These are phyloP conservation scores for Falco rusticolus DNA, from an alignment of 2,797 vertebrate genomes.

Conservation along the genomic window DNA sequence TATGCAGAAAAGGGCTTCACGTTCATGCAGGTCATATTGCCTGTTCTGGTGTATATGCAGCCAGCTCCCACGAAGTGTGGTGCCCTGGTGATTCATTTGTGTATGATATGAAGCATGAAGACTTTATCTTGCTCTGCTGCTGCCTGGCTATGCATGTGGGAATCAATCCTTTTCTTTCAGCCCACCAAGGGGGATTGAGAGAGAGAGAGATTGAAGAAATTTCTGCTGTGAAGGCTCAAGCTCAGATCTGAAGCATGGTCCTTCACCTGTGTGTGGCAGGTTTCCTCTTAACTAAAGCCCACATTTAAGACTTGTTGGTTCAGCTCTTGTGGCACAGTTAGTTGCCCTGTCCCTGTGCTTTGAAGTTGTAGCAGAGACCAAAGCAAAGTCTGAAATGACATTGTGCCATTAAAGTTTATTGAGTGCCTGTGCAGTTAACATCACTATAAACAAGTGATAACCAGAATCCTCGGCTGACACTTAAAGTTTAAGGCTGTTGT, in stretches of 20 bases:
- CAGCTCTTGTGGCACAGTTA: background rate
- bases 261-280: background rate
- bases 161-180: background rate
- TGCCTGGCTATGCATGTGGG: accelerated
- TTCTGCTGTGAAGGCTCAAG: background rate
- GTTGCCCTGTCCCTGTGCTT: background rate
- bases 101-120: background rate
- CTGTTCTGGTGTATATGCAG: background rate
- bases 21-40: background rate
- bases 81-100: background rate
- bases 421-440: background rate
- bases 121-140: background rate
- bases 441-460: background rate
- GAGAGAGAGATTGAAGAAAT: background rate
- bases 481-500: background rate
- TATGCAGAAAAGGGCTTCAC: background rate
- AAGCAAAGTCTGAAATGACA: background rate
- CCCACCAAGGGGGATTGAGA: background rate
- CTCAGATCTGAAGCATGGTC: background rate
- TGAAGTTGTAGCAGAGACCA: background rate
- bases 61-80: background rate
- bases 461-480: background rate
- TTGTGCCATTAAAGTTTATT: background rate
- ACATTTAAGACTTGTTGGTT: background rate
- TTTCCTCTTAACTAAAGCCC: background rate